Evolutionary conservation across 2,888 invertebrate species (phyloP), one percentile per base, ranked within the genome.

Genomic region (Phlogophora meticulosa): DNA sequence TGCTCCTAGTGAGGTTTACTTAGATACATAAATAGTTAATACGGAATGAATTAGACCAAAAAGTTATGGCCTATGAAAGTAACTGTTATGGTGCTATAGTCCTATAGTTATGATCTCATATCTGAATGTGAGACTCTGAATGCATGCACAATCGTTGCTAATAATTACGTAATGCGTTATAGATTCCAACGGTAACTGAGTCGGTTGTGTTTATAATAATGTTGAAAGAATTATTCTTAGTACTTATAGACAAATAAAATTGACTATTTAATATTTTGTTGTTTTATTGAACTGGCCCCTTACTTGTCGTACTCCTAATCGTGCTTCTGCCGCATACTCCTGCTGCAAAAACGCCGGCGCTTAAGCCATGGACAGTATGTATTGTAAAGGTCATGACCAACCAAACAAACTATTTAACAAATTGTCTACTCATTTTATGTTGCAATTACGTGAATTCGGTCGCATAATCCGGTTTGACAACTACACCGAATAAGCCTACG

Each of bases 61-160:
- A 83, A 89, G 87, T 88, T 82, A 95, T 92, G 95, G 95, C 95
- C 95, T 95, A 94, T 88, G 93, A 93, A 89, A 85, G 94, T 92
- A 95, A 95, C 90, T 91, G 93, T 92, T 92, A 90, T 93, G 95
- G 95, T 95, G 95, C 95, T 95, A 95, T 94, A 94, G 91, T 91
- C 89, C 87, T 90, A 82, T 93, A 94, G 93, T 89, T 88, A 91
- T 94, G 94, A 94, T 94, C 94, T 95, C 95, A 92, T 94, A 94
- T 93, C 94, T 92, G 88, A 85, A 86, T 89, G 90, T 90, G 93
- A 92, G 91, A 91, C 82, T 80, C 81, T 28, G 89, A 80, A 85
- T 85, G 90, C 86, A 85, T 84, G 85, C 84, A 84, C 82, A 87
- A 78, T 88, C 89, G 91, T 89, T 88, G 89, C 88, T 89, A 85